Conservation (phyloP, 2,113 vertebrate species). For the Notarius lentiginosus region DNA sequence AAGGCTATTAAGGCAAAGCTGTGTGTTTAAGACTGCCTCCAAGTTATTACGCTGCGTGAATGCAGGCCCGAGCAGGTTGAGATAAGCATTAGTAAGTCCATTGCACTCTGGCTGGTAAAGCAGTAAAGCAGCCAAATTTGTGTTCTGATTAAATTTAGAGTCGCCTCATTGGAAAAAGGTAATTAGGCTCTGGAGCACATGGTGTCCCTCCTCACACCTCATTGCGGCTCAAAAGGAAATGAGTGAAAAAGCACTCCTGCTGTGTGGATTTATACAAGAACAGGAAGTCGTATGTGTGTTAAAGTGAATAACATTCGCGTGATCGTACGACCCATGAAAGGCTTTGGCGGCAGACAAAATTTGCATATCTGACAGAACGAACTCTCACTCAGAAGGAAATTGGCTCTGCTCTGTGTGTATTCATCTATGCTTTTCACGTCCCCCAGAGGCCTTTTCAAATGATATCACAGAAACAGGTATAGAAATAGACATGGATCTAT, state of each 20-base stretch:
- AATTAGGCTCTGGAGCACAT: constrained; percentile 65
- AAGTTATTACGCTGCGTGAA: constrained; percentile 67
- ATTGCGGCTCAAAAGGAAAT: constrained; percentile 41
- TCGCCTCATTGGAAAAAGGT: constrained; percentile 63
- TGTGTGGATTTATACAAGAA: constrained; percentile 44
- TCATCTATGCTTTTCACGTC: constrained; percentile 1
- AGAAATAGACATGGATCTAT: background rate
- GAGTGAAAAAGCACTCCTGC: constrained; percentile 33
- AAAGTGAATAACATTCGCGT: constrained; percentile 31
- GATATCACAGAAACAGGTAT: background rate
- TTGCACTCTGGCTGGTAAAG: constrained; percentile 61
- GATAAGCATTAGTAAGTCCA: constrained; percentile 71
- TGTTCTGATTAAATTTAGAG: constrained; percentile 73
- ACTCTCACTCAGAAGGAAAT: constrained; percentile 25
- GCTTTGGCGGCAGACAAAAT: constrained; percentile 45
- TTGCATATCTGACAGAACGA: background rate
- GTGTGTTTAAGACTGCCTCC: constrained; percentile 56
- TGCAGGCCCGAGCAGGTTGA: constrained; percentile 59
- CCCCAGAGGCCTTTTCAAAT: background rate
- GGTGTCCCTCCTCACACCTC: constrained; percentile 42
- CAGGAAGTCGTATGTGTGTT: constrained; percentile 58
- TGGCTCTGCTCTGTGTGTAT: constrained; percentile 1
- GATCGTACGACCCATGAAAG: constrained; percentile 53
- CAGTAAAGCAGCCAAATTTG: constrained; percentile 66
- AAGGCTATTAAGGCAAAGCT: constrained; percentile 63